Conservation (phyloP, 2,113 vertebrate species). For the Nanger granti region DNA sequence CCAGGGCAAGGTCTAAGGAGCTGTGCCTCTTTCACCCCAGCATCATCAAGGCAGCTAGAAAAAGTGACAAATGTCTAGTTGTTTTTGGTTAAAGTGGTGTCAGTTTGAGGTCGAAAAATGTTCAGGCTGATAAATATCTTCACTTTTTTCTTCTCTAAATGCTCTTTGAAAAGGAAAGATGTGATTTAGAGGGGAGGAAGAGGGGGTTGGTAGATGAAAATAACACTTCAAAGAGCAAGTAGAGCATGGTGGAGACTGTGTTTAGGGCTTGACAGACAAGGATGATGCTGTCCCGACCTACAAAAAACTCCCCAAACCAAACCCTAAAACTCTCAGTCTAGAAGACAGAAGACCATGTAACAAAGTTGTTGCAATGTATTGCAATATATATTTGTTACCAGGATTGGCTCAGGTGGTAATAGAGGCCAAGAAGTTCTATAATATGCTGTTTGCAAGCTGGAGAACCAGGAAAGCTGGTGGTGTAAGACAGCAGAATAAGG, state of each 20-base stretch:
- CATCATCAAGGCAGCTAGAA: background rate
- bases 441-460: background rate
- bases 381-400: background rate
- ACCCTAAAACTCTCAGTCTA: background rate
- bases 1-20: background rate
- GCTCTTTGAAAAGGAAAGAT: background rate
- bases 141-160: background rate
- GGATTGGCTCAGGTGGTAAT: background rate
- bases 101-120: slow-evolving; percentile 32
- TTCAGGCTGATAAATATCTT: slow-evolving; percentile 16
- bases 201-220: background rate
- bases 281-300: background rate
- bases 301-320: background rate
- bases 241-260: background rate
- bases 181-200: fast-evolving
- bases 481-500: background rate
- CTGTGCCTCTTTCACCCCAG: background rate
- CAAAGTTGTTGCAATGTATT: background rate
- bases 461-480: background rate
- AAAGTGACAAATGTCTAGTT: slow-evolving; percentile 34
- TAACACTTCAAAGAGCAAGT: background rate
- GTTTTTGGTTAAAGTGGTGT: slow-evolving; percentile 42
- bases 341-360: background rate
- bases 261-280: background rate
- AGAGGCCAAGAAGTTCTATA: background rate